phyloP scores from a whole-genome alignment of 2,797 vertebrate genomes.

The Gymnothorax reevesii region DNA sequence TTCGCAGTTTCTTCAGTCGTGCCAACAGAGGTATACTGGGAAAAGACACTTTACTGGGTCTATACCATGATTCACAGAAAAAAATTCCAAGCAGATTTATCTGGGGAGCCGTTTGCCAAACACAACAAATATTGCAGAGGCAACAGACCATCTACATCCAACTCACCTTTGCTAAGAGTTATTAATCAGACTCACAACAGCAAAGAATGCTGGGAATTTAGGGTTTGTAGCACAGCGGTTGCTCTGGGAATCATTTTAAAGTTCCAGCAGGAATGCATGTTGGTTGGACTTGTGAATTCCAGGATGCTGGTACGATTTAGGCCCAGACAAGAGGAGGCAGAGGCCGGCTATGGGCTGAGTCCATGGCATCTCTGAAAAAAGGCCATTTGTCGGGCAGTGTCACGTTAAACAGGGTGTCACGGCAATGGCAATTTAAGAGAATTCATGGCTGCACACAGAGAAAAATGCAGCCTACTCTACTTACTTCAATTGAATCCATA shows the following conservation, averaged over 20 bases:
- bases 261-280: not conserved
- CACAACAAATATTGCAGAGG: not conserved
- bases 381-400: conserved; percentile 32
- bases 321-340: conserved; percentile 19
- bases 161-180: conserved; percentile 16
- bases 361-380: not conserved
- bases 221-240: not conserved
- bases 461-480: conserved; percentile 3
- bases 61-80: not conserved
- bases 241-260: not conserved
- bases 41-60: not conserved
- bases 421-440: conserved; percentile 31
- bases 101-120: conserved; percentile 12
- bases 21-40: not conserved
- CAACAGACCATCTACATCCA: not conserved
- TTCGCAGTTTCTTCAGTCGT: not conserved
- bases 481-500: not conserved
- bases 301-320: conserved; percentile 12
- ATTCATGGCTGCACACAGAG: conserved; percentile 34
- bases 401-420: conserved; percentile 25
- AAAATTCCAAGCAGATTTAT: conserved; percentile 2
- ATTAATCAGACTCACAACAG: conserved; percentile 17
- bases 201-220: not conserved
- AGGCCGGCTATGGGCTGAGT: not conserved
- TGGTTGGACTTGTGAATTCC: conserved; percentile 25